Base-by-base conservation (phyloP, 2,888 invertebrate species). In the Aleiodes leptofemur region DNA sequence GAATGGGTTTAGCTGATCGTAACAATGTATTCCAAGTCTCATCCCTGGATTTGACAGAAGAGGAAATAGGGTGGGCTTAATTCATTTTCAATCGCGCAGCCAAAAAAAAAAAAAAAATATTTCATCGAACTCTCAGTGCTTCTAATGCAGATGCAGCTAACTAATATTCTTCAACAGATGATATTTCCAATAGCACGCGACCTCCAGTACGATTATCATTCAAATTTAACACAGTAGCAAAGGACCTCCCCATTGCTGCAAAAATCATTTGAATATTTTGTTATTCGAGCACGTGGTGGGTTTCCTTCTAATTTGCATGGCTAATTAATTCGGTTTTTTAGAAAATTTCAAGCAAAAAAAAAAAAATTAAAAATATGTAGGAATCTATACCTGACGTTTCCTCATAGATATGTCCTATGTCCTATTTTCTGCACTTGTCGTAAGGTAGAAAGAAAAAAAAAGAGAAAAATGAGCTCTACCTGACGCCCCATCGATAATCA, bases 231-330 rank as follows among this genome's bases (percentile, higher is more conserved):
- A 64, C 38, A 64, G 16, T 16, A 11, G 23, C 64, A 11, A 7
- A 23, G 56, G 56, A 43, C 43, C 43, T 43, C 43, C 43, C 43
- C 43, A 43, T 43, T 16, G 16, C 23, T 53, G 31, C n/a, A 31
- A 68, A 8, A 57, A 43, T 70, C 8, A 73, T 70, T 71, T 70
- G 66, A 74, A 74, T 74, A 74, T 74, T 71, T 68, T 29, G 50
- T 51, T 71, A 70, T 73, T 50, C 53, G 43, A 61, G 73, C 78
- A 76, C 79, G 78, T 78, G 80, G 64, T 64, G 51, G 38, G 31
- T 59, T 66, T 68, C 8, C 16, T 38, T 70, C 68, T 80, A 76
- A 73, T 80, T 79, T 77, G 77, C 79, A 80, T 80, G 68, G 70
- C 79, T 77, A 76, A 80, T 79, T 77, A 72, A 74, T 70, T 61